Evolutionary conservation across 2,797 vertebrate species (phyloP).

Genomic region (Enteromius viviparus): DNA sequence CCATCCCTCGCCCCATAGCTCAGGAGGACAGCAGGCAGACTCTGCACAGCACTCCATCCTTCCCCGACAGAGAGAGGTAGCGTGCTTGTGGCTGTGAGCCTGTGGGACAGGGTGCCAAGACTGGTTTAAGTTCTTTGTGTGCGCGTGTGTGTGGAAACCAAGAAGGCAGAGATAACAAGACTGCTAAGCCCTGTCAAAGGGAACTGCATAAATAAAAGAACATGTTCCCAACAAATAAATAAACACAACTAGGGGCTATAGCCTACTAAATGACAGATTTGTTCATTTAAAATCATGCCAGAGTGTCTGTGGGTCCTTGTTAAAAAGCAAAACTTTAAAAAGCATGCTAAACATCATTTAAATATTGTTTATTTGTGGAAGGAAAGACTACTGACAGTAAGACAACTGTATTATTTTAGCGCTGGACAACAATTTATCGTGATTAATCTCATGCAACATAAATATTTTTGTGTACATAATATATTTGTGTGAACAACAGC

Average conservation of each 20-base stretch:
- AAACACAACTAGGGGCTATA: conserved; percentile 11
- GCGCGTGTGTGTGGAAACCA: conserved; percentile 9
- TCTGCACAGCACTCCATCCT: conserved; percentile 81
- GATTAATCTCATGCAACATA: too few relatives aligned
- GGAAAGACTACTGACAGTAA: neutral
- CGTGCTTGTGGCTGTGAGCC: conserved; percentile 55
- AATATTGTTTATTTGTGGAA: neutral
- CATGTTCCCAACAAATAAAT: conserved; percentile 10
- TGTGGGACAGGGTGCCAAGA: conserved; percentile 8
- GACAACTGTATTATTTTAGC: neutral
- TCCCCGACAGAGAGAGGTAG: conserved; percentile 84
- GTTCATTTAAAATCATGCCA: neutral
- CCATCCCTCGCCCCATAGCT: conserved; percentile 78
- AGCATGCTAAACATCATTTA: neutral
- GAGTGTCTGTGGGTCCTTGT: neutral
- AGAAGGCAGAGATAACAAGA: neutral
- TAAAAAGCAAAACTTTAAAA: neutral
- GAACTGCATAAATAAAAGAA: conserved; percentile 9
- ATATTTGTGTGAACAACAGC: too few relatives aligned
- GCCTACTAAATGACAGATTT: neutral
- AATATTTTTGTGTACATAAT: too few relatives aligned
- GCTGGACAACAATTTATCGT: too few relatives aligned
- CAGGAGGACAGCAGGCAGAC: conserved; percentile 84
- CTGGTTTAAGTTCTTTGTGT: conserved; percentile 34
- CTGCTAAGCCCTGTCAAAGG: neutral